Base-by-base conservation (phyloP, 2,797 vertebrate genomes). In the Rhinella marina region DNA sequence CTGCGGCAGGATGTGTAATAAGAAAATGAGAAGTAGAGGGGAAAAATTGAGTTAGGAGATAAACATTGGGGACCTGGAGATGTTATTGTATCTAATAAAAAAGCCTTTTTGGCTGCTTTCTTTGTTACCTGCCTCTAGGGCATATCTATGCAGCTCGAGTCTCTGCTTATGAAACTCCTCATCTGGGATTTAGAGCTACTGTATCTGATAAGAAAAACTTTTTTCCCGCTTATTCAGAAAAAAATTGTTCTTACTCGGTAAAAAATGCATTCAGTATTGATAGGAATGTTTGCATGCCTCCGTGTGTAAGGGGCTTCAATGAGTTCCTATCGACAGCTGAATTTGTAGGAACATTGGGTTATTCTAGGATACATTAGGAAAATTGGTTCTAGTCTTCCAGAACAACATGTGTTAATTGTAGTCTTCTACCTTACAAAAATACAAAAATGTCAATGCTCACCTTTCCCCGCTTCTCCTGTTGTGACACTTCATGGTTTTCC, bases 81-180 rank as follows among this genome's bases (percentile, higher is more conserved):
- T 86, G 88, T 86, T 89, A 89, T 89, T 89, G 88, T 86, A 89
- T 89, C 88, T 86, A 89, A 89, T 89, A 89, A 89, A 86, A 89
- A 86, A 89, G 62, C 78, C 72, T 86, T 83, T 82, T 89, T 86
- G 88, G 88, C 84, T 89, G 62, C 68, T 89, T 84, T 78, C 88
- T 89, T 82, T 88, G 70, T 86, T 89, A 77, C 72, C 50, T 86
- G 48, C 84, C 88, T 89, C 88, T 78, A 83, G 88, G 88, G 88
- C 72, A 82, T 86, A 76, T 83, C 84, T 86, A 77, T 75, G 73
- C 72, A 54, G 88, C 76, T 77, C 59, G 19, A 32, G 59, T 16
- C 84, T 82, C 59, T 70, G 88, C 88, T 86, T 86, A 89, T 89
- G 84, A 89, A 89, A 78, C 79, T 86, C 80, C 70, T 86, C 88